A percentile compares a stretch with the other conserved stretches of the same genome.
Evolutionary conservation across 2,888 invertebrate genomes (phyloP).

Genomic region (Gymnosoma rotundatum): DNA sequence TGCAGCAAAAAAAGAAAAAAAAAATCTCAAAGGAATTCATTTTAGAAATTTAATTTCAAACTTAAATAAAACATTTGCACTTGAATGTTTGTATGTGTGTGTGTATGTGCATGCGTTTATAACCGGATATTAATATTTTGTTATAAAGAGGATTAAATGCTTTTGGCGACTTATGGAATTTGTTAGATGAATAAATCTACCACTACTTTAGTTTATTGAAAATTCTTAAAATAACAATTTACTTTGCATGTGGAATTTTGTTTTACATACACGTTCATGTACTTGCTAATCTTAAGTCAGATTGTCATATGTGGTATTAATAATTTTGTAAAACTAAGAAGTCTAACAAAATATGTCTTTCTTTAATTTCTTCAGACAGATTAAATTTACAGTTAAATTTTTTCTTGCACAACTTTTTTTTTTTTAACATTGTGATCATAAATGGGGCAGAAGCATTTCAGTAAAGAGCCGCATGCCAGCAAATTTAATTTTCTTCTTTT

Average conservation of each 20-base stretch:
- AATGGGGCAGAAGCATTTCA: too few relatives aligned
- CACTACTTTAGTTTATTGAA: conserved; percentile 5
- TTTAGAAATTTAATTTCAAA: conserved; percentile 62
- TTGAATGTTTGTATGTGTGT: background rate
- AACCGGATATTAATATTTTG: conserved; percentile 60
- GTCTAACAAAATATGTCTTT: too few relatives aligned
- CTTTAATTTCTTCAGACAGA: too few relatives aligned
- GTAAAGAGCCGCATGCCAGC: too few relatives aligned
- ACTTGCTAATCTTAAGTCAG: too few relatives aligned
- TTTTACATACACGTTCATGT: too few relatives aligned
- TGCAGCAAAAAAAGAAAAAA: conserved; percentile 5
- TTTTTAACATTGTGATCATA: too few relatives aligned
- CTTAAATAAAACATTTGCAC: conserved; percentile 59
- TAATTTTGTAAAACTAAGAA: too few relatives aligned
- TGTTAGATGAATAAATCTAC: conserved; percentile 8
- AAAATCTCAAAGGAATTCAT: conserved; percentile 41
- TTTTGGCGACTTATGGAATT: conserved; percentile 34
- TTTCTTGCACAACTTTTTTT: too few relatives aligned
- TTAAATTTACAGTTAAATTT: too few relatives aligned
- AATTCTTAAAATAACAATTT: conserved; percentile 3
- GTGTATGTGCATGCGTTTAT: background rate
- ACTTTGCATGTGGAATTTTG: background rate
- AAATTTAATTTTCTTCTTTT: too few relatives aligned
- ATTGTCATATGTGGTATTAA: too few relatives aligned
- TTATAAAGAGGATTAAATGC: conserved; percentile 48